Conservation (phyloP, 2,888 invertebrate genomes). For the Philaethria dido region DNA sequence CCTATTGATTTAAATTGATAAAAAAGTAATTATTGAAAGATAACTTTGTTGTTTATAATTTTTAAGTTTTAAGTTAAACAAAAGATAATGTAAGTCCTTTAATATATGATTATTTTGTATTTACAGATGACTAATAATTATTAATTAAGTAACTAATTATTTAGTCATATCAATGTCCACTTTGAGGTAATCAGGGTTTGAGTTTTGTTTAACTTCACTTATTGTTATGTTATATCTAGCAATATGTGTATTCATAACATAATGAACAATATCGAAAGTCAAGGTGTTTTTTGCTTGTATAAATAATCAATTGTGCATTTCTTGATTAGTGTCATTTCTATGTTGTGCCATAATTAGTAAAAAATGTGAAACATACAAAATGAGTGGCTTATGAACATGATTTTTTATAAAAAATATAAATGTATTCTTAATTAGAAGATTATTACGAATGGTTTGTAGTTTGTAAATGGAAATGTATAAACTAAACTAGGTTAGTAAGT, state of each 20-base stretch:
- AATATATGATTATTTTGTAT: no score
- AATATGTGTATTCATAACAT: not conserved
- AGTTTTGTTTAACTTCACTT: not conserved
- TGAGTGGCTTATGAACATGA: not conserved
- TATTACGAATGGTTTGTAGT: not conserved
- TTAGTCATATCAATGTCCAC: not conserved
- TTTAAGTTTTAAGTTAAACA: not conserved
- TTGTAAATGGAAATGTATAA: not conserved
- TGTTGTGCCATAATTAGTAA: conserved; percentile 13
- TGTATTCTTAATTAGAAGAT: not conserved
- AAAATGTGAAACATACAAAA: not conserved
- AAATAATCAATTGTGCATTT: not conserved
- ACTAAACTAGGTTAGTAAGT: no score
- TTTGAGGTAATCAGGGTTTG: conserved; percentile 12
- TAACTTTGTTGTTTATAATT: no score
- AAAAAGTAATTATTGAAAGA: no score
- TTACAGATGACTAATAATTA: not conserved
- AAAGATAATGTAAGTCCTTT: not conserved
- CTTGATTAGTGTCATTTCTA: not conserved
- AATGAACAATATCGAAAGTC: no score
- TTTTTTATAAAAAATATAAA: not conserved
- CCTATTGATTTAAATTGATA: no score
- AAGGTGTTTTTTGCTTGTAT: not conserved
- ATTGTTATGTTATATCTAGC: not conserved
- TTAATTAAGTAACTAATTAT: not conserved